Evolutionary conservation across 2,797 vertebrate species (phyloP), one percentile per base, ranked within the genome.

Genomic region (Acanthurus tractus): DNA sequence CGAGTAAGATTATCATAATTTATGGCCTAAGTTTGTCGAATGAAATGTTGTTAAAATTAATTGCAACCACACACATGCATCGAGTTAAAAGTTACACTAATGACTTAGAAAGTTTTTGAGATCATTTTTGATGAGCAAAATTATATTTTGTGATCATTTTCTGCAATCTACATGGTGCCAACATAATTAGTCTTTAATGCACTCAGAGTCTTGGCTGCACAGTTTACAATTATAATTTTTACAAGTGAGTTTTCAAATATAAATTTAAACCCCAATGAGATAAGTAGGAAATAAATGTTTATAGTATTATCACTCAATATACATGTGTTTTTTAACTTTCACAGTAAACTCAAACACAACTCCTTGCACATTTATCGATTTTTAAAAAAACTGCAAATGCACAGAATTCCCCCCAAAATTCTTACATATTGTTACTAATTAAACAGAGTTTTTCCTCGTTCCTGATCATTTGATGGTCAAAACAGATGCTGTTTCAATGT

Each of bases 401-500:
- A 34, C 5, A 34, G 29, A 34, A 34, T 12, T 38, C 23, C 48
- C 42, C 3, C 14, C 5, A 58, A 2, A 5, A 65, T 70, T 65
- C 22, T 22, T 23, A 13, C 3, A 29, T 22, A n/a, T 65, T 25
- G 53, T 63, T 59, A 12, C 70, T 23, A 44, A 13, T 63, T 52
- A 58, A 57, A 59, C 3, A 61, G 2, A 65, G 34, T 29, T 44
- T 42, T 65, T 15, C 8, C 22, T 53, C 57, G 18, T 52, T 22
- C 1, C 22, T 10, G 34, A 40, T 64, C 17, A 11, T 13, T 44
- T 11, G 25, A 12, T 22, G 50, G 49, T 38, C 42, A 55, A 48
- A 82, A 42, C 55, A 53, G 25, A 46, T 54, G 42, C 45, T 62
- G 23, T 75, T 38, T 76, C 65, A 57, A 22, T 14, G 62, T 25